Evolutionary conservation across 2,797 vertebrate genomes (phyloP).

Genomic region (Florisuga fusca): DNA sequence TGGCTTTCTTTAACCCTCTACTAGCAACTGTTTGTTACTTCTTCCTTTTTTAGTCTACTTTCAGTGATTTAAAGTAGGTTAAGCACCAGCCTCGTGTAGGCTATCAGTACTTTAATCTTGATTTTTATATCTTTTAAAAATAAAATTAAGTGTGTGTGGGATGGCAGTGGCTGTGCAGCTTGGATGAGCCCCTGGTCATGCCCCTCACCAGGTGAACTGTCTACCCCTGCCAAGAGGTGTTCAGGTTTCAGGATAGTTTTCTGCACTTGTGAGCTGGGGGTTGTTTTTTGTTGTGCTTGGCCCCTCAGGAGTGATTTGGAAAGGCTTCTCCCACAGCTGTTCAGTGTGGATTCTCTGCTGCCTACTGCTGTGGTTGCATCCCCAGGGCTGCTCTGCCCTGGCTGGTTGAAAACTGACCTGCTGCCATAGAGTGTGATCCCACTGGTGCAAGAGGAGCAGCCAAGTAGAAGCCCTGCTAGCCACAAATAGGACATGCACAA

Average conservation of each 20-base stretch:
- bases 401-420: neutral
- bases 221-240: neutral
- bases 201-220: rapidly evolving
- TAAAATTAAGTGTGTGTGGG: neutral
- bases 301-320: neutral
- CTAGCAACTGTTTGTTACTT: neutral
- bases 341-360: neutral
- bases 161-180: neutral
- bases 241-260: neutral
- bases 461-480: neutral
- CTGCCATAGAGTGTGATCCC: rapidly evolving
- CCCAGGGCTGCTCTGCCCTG: neutral
- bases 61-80: neutral
- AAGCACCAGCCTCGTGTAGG: rapidly evolving
- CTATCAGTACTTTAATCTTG: neutral
- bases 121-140: rapidly evolving
- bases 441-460: neutral
- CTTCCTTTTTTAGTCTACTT: neutral
- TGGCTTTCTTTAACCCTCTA: neutral
- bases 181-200: neutral
- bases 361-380: neutral
- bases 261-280: rapidly evolving
- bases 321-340: neutral
- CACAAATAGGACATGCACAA: too few relatives aligned
- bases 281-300: neutral